Evolutionary conservation across 1,140 invertebrate genomes (phyloP).

Genomic region (Drepana arcuata): DNA sequence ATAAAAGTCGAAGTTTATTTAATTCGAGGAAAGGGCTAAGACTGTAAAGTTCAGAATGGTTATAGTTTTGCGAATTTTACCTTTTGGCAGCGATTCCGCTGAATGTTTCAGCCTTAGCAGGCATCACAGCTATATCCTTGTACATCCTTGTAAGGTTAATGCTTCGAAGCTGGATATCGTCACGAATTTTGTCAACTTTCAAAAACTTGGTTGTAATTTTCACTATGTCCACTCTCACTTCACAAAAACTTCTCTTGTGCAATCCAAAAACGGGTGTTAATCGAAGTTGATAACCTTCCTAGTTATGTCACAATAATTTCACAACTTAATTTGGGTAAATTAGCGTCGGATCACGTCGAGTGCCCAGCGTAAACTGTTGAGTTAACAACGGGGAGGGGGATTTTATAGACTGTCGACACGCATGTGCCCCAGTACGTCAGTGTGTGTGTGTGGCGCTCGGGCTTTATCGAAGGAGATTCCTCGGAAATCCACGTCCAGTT

Average conservation of each 20-base stretch:
- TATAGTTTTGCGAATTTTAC: constrained; percentile 31
- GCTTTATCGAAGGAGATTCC: constrained; percentile 35
- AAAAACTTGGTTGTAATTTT: constrained; percentile 31
- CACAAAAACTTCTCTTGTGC: constrained; percentile 17
- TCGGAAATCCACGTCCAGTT: constrained; percentile 29
- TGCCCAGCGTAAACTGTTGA: constrained; percentile 29
- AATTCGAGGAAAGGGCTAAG: neutral
- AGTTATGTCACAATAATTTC: constrained; percentile 65
- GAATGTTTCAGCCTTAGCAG: constrained; percentile 55
- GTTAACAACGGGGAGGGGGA: constrained; percentile 14
- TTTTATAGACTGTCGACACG: constrained; percentile 27
- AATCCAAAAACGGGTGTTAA: constrained; percentile 15
- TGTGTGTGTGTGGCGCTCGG: constrained; percentile 35
- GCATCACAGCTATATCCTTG: constrained; percentile 51
- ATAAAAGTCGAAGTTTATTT: neutral
- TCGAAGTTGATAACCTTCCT: constrained; percentile 13
- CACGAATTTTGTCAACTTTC: constrained; percentile 45
- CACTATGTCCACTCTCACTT: constrained; percentile 32
- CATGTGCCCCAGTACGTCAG: constrained; percentile 20
- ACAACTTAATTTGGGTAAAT: constrained; percentile 30
- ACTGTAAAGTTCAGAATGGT: neutral
- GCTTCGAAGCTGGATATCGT: constrained; percentile 41
- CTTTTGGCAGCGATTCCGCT: constrained; percentile 57
- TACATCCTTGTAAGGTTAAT: constrained; percentile 52
- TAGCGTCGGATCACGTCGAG: constrained; percentile 26